Evolutionary conservation across 2,113 vertebrate species (phyloP), one percentile per base, ranked within the genome.

Genomic region (Crotalus viridis): DNA sequence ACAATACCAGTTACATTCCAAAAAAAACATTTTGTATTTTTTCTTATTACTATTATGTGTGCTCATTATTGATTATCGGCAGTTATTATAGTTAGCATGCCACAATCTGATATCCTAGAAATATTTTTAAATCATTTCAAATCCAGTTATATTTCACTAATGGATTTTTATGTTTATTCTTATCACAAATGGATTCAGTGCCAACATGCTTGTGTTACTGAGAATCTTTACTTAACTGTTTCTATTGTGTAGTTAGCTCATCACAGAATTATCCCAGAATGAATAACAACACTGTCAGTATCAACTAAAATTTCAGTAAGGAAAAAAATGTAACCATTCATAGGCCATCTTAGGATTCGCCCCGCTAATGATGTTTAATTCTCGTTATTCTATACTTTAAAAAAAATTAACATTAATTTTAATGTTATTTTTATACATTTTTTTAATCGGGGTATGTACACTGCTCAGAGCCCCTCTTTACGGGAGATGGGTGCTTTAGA

Each of bases 11-110:
- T 93, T 91, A 89, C 39, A 93, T 92, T 95, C 64, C 33, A 92
- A 69, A 51, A 55, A 96, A 94, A 74, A 61, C 93, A 81, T 81
- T 95, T 81, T 91, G 94, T 95, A 93, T 10, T 51, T 64, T 90
- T 91, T 85, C 90, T 94, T 94, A 69, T 28, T 81, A 26, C 28
- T 93, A 56, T 93, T 0, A 28, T 24, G 19, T 74, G 89, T 56
- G 33, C 5, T n/a, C 52, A 26, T 93, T 93, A 92, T 94, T 95
- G 91, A 90, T 88, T 88, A 91, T 89, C 92, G 33, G 26, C 93
- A 87, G 28, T 51, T n/a, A 26, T 54, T 3, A 88, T 26, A 10
- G n/a, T 86, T 22, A 22, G 54, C 90, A 92, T 1, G 2, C 17
- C 87, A 28, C 0, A 6, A 39, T 33, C 64, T 94, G 12, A 94